These are phyloP conservation scores for Bradysia coprophila DNA, from an alignment of 1,140 invertebrate genomes.

Conservation along the genomic window DNA sequence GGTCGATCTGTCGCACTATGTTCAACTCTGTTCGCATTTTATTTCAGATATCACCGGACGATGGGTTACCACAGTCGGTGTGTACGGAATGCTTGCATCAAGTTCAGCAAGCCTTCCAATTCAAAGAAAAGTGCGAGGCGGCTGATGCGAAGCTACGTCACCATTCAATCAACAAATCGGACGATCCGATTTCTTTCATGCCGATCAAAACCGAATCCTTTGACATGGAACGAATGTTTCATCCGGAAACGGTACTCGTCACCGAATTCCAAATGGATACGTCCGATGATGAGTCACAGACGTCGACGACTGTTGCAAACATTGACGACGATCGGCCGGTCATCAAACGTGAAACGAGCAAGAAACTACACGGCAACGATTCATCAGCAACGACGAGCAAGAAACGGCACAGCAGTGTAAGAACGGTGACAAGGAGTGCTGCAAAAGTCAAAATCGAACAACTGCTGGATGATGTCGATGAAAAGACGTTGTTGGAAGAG, in stretches of 20 bases:
- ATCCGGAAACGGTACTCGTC: not conserved
- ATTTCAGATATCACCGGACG: not conserved
- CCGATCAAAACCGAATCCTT: not conserved
- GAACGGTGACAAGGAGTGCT: not conserved
- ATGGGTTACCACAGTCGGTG: not conserved
- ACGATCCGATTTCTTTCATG: not conserved
- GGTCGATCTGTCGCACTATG: not conserved
- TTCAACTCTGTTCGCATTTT: not conserved
- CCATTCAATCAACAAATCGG: not conserved
- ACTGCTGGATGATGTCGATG: not conserved
- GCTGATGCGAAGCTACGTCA: not conserved
- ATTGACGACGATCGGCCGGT: too few relatives aligned
- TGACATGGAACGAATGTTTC: not conserved
- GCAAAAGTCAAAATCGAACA: not conserved
- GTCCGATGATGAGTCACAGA: not conserved
- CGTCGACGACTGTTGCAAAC: not conserved
- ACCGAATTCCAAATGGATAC: not conserved
- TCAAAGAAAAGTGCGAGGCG: too few relatives aligned
- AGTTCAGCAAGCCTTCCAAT: not conserved
- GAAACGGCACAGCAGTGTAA: not conserved
- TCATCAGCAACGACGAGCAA: not conserved
- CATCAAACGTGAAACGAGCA: not conserved
- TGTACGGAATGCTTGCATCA: not conserved
- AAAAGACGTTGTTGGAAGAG: not conserved
- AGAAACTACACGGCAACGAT: not conserved